These are phyloP conservation scores for Charadrius vociferus DNA, from an alignment of 2,113 vertebrate species.

Conservation along the genomic window DNA sequence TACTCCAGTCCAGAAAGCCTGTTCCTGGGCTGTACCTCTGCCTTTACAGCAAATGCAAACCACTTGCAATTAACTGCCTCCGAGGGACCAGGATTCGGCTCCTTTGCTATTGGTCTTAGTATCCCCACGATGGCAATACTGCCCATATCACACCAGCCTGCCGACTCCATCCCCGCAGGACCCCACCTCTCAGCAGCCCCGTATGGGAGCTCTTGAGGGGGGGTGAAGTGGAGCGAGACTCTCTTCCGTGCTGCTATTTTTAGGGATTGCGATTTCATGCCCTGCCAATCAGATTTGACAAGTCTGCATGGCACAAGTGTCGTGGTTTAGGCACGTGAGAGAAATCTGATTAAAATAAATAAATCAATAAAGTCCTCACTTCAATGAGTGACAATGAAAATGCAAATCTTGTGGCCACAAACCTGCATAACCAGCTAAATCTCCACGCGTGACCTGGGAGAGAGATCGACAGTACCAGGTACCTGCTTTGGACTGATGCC, in stretches of 20 bases:
- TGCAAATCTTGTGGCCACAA: background rate
- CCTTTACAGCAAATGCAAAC: background rate
- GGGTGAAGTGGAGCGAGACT: background rate
- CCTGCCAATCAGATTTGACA: background rate
- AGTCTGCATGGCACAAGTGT: background rate
- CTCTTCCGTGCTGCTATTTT: background rate
- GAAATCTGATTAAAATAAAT: background rate
- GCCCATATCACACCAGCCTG: rapidly evolving
- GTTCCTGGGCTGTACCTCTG: background rate
- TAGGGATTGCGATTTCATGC: background rate
- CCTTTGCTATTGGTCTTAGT: background rate
- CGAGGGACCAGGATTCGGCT: background rate
- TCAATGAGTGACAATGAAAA: background rate
- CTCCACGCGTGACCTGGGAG: rapidly evolving
- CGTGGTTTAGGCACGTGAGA: background rate
- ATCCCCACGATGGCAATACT: rapidly evolving
- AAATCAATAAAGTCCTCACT: background rate
- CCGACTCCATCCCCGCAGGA: rapidly evolving
- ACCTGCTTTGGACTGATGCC: background rate
- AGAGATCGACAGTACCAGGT: background rate
- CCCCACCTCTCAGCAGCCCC: background rate
- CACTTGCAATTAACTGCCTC: background rate
- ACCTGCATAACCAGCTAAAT: background rate
- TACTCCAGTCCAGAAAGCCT: background rate
- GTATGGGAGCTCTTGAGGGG: rapidly evolving